Conservation (phyloP, 2,113 vertebrate genomes). For the Coturnix japonica region DNA sequence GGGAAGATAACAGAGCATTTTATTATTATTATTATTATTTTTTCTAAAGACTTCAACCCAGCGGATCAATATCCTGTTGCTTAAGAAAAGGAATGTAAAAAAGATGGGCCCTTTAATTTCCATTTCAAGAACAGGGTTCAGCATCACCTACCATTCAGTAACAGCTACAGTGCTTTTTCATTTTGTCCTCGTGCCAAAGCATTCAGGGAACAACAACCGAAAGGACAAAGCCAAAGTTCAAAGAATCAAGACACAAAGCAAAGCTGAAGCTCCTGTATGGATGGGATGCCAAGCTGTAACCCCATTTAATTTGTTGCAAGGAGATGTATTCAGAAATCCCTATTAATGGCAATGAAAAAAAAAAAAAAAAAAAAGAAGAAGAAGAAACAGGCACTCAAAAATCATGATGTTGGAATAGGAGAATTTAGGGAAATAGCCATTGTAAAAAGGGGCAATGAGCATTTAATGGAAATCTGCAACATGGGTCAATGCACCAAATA, state of each 20-base stretch:
- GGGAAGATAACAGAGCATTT: slow-evolving; percentile 13
- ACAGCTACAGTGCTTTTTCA: slow-evolving; percentile 48
- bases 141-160: slow-evolving; percentile 35
- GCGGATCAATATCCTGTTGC: slow-evolving; percentile 52
- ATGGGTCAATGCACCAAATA: slow-evolving; percentile 13
- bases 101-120: slow-evolving; percentile 50
- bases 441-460: slow-evolving; percentile 38
- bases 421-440: slow-evolving; percentile 52
- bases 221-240: slow-evolving; percentile 48
- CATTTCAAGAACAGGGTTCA: slow-evolving; percentile 55
- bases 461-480: slow-evolving; percentile 11
- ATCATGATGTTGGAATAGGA: slow-evolving; percentile 26
- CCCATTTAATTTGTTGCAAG: slow-evolving; percentile 68
- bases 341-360: slow-evolving; percentile 28
- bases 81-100: slow-evolving; percentile 54
- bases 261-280: slow-evolving; percentile 20
- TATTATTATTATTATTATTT: neutral
- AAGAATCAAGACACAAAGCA: slow-evolving; percentile 54
- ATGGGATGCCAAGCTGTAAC: slow-evolving; percentile 35
- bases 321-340: slow-evolving; percentile 50
- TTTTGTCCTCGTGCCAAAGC: slow-evolving; percentile 26
- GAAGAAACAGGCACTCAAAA: slow-evolving; percentile 45
- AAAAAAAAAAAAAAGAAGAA: neutral
- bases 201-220: slow-evolving; percentile 30
- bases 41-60: slow-evolving; percentile 14